Conservation (phyloP, 2,888 invertebrate genomes). For the Listrodromus nycthemerus region DNA sequence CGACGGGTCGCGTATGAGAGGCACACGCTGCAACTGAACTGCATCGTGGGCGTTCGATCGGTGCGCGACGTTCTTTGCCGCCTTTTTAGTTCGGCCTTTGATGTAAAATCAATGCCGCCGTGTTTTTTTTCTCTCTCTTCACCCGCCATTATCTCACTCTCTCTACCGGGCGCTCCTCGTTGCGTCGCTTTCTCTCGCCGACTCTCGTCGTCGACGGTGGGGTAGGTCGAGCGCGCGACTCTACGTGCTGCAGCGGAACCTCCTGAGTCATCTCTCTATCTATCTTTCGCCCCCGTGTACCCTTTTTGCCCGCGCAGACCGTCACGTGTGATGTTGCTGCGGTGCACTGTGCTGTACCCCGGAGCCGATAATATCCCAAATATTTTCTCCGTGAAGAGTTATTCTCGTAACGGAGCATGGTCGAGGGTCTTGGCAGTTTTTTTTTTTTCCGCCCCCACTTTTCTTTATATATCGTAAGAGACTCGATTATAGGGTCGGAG, state of each 20-base stretch:
- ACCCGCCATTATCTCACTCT: slow-evolving; percentile 74
- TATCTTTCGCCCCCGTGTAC: slow-evolving; percentile 27
- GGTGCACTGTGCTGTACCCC: slow-evolving; percentile 38
- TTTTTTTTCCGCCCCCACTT: not conserved
- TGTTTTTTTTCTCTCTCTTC: slow-evolving; percentile 73
- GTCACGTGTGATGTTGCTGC: slow-evolving; percentile 55
- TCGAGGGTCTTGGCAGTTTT: slow-evolving; percentile 1
- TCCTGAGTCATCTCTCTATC: slow-evolving; percentile 45
- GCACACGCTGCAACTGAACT: slow-evolving; percentile 75
- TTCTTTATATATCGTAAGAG: not conserved
- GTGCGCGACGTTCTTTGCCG: slow-evolving; percentile 82
- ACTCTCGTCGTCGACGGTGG: slow-evolving; percentile 78
- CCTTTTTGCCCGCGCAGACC: slow-evolving; percentile 40
- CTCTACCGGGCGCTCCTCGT: slow-evolving; percentile 54
- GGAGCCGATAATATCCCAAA: slow-evolving; percentile 59
- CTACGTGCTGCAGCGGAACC: slow-evolving; percentile 64
- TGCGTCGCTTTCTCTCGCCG: slow-evolving; percentile 60
- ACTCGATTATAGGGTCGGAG: slow-evolving; percentile 23
- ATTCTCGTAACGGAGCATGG: slow-evolving; percentile 21
- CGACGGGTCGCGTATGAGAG: slow-evolving; percentile 71
- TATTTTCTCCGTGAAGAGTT: slow-evolving; percentile 54
- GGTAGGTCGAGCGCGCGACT: slow-evolving; percentile 79
- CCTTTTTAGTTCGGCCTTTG: slow-evolving; percentile 83
- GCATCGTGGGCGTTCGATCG: slow-evolving; percentile 81
- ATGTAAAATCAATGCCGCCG: slow-evolving; percentile 84